Conservation (phyloP, 2,888 invertebrate genomes). For the Ennomos quercinarius region DNA sequence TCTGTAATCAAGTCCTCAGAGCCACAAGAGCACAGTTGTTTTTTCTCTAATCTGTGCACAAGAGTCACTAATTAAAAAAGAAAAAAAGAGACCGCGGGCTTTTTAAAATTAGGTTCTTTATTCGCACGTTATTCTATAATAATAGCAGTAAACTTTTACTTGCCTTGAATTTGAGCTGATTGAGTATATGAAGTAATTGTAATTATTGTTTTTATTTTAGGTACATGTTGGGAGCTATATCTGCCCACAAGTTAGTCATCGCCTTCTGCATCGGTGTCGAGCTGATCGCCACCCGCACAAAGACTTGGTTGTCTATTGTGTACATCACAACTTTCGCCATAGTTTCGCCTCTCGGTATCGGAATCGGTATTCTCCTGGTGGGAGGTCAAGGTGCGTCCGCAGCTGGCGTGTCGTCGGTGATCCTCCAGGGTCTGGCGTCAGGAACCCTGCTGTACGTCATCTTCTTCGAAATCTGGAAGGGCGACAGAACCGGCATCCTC, state of each 20-base stretch:
- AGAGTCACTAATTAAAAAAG: no score
- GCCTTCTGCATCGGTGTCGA: slow-evolving; percentile 96
- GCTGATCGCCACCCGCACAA: slow-evolving; percentile 89
- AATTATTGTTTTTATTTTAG: slow-evolving; percentile 55
- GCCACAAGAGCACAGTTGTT: no score
- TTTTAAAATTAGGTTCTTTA: not conserved
- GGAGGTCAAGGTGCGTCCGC: slow-evolving; percentile 85
- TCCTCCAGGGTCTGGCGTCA: slow-evolving; percentile 93
- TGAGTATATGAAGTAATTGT: no score
- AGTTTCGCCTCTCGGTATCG: slow-evolving; percentile 93
- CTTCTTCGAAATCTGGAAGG: slow-evolving; percentile 96
- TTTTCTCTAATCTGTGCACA: no score
- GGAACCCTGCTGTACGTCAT: slow-evolving; percentile 98
- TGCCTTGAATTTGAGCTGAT: no score
- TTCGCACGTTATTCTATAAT: no score
- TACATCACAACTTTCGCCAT: slow-evolving; percentile 92
- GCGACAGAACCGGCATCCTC: slow-evolving; percentile 84
- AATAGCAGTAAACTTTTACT: no score
- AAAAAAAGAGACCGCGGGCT: not conserved
- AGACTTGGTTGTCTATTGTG: slow-evolving; percentile 84
- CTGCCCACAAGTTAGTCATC: slow-evolving; percentile 94
- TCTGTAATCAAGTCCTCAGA: no score
- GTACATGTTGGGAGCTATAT: slow-evolving; percentile 94
- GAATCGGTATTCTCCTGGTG: slow-evolving; percentile 89
- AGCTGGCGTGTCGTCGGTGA: slow-evolving; percentile 87